phyloP scores from a whole-genome alignment of 30 jellyfish, hydroid and myxozoan species.

The Clytia hemisphaerica region DNA sequence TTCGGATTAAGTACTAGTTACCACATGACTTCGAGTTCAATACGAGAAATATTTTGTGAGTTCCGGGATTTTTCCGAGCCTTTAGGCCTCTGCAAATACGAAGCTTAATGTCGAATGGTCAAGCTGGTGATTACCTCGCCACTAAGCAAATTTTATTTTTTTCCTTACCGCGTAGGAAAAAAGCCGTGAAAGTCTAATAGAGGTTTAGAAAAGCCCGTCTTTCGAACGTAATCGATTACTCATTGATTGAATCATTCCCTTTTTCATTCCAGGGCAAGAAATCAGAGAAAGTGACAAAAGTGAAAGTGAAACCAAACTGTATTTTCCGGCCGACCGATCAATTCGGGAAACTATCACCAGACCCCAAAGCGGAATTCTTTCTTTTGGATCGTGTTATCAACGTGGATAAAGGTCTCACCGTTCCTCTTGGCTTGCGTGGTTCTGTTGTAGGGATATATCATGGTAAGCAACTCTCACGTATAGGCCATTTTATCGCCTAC shows the following conservation, averaged over 20 bases:
- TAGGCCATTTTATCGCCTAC: too few relatives aligned
- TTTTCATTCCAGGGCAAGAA: slow-evolving; percentile 1
- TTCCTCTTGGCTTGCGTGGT: slow-evolving; percentile 82
- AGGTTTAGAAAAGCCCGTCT: not conserved
- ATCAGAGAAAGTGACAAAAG: slow-evolving; percentile 45
- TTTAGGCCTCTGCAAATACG: too few relatives aligned
- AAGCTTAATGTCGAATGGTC: too few relatives aligned
- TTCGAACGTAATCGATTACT: not conserved
- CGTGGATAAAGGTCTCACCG: slow-evolving; percentile 58
- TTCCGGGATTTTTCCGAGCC: too few relatives aligned
- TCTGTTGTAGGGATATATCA: slow-evolving; percentile 76
- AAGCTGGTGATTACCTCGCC: too few relatives aligned
- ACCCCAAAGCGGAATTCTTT: slow-evolving; percentile 67
- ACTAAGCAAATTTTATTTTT: not conserved
- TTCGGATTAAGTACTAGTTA: too few relatives aligned
- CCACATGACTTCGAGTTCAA: too few relatives aligned
- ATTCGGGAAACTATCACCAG: slow-evolving; percentile 77
- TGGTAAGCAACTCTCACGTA: slow-evolving; percentile 23
- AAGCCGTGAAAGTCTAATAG: too few relatives aligned
- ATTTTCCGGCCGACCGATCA: slow-evolving; percentile 54
- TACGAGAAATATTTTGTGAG: too few relatives aligned
- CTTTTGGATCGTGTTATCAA: slow-evolving; percentile 90
- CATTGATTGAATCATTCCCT: not conserved
- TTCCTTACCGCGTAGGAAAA: not conserved
- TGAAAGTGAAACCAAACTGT: slow-evolving; percentile 61